A percentile compares a stretch with the other conserved stretches of the same genome.
phyloP scores from a whole-genome alignment of 2,888 invertebrate genomes.

The Athalia cordata region DNA sequence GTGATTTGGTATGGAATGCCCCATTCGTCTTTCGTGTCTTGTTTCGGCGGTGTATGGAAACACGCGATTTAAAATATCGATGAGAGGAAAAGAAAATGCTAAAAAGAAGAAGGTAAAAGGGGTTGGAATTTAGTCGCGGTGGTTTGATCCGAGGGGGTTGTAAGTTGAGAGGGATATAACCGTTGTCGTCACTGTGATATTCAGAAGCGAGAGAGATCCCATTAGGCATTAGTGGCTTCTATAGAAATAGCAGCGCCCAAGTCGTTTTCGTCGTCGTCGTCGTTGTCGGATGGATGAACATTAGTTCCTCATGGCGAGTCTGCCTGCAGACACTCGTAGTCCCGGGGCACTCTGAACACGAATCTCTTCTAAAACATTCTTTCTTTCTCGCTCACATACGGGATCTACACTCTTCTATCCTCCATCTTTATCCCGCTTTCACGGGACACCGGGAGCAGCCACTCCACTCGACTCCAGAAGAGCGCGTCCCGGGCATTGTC shows the following conservation, averaged over 20 bases:
- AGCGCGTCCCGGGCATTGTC: constrained; percentile 61
- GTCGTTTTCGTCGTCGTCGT: constrained; percentile 10
- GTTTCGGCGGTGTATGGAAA: no score
- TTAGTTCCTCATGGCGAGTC: constrained; percentile 56
- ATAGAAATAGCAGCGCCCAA: constrained; percentile 51
- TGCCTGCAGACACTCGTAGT: constrained; percentile 47
- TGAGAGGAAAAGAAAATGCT: background rate
- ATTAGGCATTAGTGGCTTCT: constrained; percentile 61
- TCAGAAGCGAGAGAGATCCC: constrained; percentile 58
- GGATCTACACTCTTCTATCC: background rate
- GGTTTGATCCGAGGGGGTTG: constrained; percentile 15
- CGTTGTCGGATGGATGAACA: constrained; percentile 47
- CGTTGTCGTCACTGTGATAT: constrained; percentile 49
- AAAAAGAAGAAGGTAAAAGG: background rate
- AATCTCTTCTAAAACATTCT: constrained; percentile 27
- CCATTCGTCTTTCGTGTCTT: no score
- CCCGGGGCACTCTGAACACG: constrained; percentile 28
- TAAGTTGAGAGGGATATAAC: constrained; percentile 7
- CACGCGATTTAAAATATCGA: no score
- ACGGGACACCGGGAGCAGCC: constrained; percentile 49
- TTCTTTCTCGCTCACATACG: no score
- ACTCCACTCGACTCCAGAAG: constrained; percentile 51
- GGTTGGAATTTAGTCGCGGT: no score
- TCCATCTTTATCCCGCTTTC: constrained; percentile 4
- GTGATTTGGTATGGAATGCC: no score